Evolutionary conservation across 2,888 invertebrate species (phyloP).

Genomic region (Cantharis rufa): DNA sequence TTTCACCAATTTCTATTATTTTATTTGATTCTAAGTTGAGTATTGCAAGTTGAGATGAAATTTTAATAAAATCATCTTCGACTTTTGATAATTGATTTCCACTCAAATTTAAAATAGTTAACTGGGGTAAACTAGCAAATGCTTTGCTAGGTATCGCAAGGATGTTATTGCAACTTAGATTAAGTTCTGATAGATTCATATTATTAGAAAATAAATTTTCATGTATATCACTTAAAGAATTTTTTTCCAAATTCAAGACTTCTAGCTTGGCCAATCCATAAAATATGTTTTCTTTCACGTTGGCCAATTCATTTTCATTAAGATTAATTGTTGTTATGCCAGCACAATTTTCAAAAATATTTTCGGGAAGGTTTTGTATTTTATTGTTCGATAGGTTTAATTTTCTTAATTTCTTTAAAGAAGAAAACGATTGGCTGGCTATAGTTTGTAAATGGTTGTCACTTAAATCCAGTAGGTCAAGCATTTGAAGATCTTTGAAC

Average conservation of each 20-base stretch:
- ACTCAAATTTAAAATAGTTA: not conserved
- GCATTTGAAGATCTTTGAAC: constrained; percentile 7
- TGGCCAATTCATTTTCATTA: too few species aligned
- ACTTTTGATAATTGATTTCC: constrained; percentile 3
- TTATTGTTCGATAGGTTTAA: too few species aligned
- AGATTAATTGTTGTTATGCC: too few species aligned
- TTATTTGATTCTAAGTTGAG: not conserved
- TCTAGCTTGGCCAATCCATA: too few species aligned
- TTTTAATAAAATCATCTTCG: not conserved
- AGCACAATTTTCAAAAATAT: too few species aligned
- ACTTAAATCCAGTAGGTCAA: not conserved
- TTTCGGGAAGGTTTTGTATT: too few species aligned
- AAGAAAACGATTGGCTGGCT: too few species aligned
- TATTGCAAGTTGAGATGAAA: not conserved
- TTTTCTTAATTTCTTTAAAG: too few species aligned
- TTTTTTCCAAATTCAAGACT: not conserved
- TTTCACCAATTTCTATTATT: not conserved
- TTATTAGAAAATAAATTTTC: not conserved
- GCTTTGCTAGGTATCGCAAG: not conserved
- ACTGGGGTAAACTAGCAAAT: not conserved
- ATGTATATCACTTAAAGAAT: not conserved
- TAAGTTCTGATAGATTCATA: not conserved
- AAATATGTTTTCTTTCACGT: too few species aligned
- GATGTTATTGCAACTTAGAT: constrained; percentile 6
- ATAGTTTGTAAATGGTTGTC: too few species aligned